Base-by-base conservation (phyloP, 1,140 invertebrate genomes). In the Caenorhabditis remanei region DNA sequence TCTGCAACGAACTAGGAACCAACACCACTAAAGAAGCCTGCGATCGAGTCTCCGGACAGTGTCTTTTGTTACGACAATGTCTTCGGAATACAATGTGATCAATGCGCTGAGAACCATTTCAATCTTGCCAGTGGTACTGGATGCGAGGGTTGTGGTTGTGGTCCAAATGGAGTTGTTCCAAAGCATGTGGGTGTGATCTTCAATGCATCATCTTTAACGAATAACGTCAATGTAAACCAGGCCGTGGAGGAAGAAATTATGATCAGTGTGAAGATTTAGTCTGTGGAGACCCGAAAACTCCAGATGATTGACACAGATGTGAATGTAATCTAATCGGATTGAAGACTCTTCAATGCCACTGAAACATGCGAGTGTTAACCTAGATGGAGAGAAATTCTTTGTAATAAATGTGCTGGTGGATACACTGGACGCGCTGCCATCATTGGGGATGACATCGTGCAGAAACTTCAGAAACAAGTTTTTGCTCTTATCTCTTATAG, bases 401-500 rank as follows among this genome's bases (percentile, higher is more conserved):
- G 98, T 93, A 96, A 99, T 92, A 94, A 95, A 89, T 99, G 98
- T 94, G 97, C 96, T 58, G 94, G 98, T 85, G 98, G 98, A 24
- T 99, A 96, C 90, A 95, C 96, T 56, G 98, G 98, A 11, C 93
- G 93, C 99, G 98, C 94, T 99, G 99, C 93, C 96, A 98, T 92
- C 98, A 98, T 92, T 99, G n/a, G 98, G 98, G 97, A 99, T 93
- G 89, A 94, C 58, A 96, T 98, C 88, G 94, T 99, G 48, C 94
- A 94, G 87, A 95, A 95, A 75, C 93, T 96, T 19, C 89, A 87
- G 58, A 43, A 63, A 11, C 89, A 92, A 65, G 85, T 92, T 53
- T 87, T 90, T 41, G 65, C 79, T 50, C 88, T 92, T 21, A 89
- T 92, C 53, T 91, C 90, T 56, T 93, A 93, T 86, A 93, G 93